phyloP scores from a whole-genome alignment of 2,888 invertebrate genomes.

The Lasioglossum figueresi region DNA sequence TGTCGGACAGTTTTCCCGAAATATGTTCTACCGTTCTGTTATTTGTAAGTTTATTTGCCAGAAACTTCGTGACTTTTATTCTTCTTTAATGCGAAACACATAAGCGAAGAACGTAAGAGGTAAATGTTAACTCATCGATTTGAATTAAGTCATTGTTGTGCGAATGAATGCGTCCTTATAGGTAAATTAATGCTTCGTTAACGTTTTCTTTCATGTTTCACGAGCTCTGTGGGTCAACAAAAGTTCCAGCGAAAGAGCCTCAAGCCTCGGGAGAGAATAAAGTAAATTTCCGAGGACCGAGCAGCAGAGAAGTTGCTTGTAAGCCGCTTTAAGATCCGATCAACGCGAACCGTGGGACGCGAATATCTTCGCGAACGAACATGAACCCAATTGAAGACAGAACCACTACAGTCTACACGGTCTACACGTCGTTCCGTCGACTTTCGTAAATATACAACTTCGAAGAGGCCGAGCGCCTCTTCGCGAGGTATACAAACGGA shows the following conservation, averaged over 20 bases:
- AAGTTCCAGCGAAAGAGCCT: neutral
- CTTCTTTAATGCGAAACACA: too few species aligned
- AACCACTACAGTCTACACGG: constrained; percentile 7
- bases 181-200: too few species aligned
- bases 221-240: neutral
- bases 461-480: constrained; percentile 15
- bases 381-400: constrained; percentile 32
- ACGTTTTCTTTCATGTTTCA: neutral
- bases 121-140: too few species aligned
- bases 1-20: too few species aligned
- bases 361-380: constrained; percentile 19
- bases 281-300: constrained; percentile 5
- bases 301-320: neutral
- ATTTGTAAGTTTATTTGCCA: too few species aligned
- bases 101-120: too few species aligned
- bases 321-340: constrained; percentile 26
- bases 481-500: neutral
- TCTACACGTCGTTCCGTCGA: constrained; percentile 18
- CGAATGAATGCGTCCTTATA: too few species aligned
- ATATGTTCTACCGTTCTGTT: too few species aligned
- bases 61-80: too few species aligned
- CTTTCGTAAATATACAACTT: constrained; percentile 46
- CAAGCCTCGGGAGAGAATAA: neutral
- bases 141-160: too few species aligned
- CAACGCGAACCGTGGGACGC: constrained; percentile 24